phyloP scores from a whole-genome alignment of 2,113 vertebrate species.

The Notothenia rossii region DNA sequence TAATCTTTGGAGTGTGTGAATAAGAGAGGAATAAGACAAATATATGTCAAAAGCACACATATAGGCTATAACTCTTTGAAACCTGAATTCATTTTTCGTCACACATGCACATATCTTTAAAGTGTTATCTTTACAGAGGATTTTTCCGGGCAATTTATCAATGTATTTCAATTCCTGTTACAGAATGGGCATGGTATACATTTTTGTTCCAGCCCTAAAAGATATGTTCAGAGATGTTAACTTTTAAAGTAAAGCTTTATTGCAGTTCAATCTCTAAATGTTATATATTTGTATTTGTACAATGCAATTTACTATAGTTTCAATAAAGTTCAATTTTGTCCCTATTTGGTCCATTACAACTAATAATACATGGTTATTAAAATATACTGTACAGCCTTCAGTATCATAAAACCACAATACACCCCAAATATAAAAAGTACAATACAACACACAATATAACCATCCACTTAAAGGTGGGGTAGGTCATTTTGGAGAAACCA shows the following conservation, averaged over 20 bases:
- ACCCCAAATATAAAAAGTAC: too few relatives aligned
- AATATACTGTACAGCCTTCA: too few relatives aligned
- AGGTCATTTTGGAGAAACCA: too few relatives aligned
- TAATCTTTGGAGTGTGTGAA: conserved; percentile 1
- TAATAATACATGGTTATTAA: too few relatives aligned
- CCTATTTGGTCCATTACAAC: too few relatives aligned
- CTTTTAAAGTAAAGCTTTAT: background rate
- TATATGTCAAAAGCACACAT: conserved; percentile 8
- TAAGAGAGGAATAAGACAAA: conserved; percentile 22
- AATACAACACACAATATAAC: too few relatives aligned
- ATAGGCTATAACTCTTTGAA: conserved; percentile 7
- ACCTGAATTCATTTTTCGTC: background rate
- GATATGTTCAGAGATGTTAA: background rate
- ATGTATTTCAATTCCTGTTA: background rate
- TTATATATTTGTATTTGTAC: too few relatives aligned
- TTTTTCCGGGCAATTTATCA: background rate
- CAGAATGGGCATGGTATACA: background rate
- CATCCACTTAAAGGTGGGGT: too few relatives aligned
- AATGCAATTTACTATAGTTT: too few relatives aligned
- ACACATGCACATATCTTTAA: background rate
- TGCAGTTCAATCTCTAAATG: background rate
- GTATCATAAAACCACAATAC: too few relatives aligned
- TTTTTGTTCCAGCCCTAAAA: background rate
- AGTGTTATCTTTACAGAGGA: background rate
- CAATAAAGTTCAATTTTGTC: too few relatives aligned